Conservation (phyloP, 2,888 invertebrate genomes). For the Phortica okadai region DNA sequence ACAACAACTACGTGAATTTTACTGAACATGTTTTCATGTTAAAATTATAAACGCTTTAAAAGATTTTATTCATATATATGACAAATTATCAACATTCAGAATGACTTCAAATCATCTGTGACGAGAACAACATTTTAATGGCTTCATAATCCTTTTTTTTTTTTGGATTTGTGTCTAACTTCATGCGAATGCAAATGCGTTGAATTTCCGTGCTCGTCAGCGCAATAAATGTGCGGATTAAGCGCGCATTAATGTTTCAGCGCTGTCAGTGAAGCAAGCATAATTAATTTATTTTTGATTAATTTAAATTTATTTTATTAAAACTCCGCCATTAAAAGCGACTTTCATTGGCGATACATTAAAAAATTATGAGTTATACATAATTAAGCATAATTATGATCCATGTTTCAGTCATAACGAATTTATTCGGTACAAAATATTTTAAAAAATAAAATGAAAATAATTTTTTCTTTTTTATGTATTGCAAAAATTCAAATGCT, state of each 20-base stretch:
- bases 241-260: background rate
- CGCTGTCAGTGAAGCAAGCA: background rate
- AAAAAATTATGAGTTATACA: background rate
- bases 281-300: slow-evolving; percentile 22
- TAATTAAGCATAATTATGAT: slow-evolving; percentile 2
- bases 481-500: too few species aligned
- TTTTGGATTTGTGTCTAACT: background rate
- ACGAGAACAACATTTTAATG: background rate
- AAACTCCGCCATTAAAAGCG: background rate
- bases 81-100: too few species aligned
- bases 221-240: background rate
- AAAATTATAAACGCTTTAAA: too few species aligned
- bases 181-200: background rate
- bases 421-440: background rate
- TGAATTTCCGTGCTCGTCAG: background rate
- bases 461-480: too few species aligned
- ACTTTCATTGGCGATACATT: background rate
- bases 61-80: too few species aligned
- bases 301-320: slow-evolving; percentile 20
- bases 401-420: background rate
- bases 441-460: too few species aligned
- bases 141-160: background rate
- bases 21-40: background rate
- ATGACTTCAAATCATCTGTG: too few species aligned
- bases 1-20: background rate